These are phyloP conservation scores for Gisinianus flammeolus DNA, from an alignment of 2,888 invertebrate species.

Conservation along the genomic window DNA sequence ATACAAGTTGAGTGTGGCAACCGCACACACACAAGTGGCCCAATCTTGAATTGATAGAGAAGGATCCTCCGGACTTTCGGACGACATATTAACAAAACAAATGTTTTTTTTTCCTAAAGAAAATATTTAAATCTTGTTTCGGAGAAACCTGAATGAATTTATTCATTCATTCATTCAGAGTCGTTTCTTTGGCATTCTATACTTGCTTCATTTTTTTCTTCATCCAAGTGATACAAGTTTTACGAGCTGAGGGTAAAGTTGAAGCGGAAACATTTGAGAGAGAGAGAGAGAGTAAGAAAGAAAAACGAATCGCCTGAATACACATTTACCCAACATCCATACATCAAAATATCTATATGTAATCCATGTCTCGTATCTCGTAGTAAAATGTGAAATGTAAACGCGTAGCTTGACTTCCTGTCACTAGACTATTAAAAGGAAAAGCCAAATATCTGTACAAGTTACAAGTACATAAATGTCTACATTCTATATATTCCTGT, in stretches of 20 bases:
- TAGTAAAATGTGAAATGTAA: too few species aligned
- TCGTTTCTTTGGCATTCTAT: neutral
- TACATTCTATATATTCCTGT: too few species aligned
- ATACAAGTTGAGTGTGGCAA: too few species aligned
- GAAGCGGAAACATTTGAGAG: slow-evolving; percentile 3
- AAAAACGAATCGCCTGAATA: slow-evolving; percentile 3
- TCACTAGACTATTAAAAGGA: slow-evolving; percentile 4
- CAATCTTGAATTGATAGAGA: too few species aligned
- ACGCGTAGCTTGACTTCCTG: slow-evolving; percentile 27
- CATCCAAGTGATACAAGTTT: neutral
- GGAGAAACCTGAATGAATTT: neutral
- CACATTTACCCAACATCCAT: neutral
- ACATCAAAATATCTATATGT: slow-evolving; percentile 3
- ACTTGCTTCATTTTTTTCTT: slow-evolving; percentile 11
- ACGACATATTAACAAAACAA: too few species aligned
- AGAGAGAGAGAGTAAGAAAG: slow-evolving; percentile 1
- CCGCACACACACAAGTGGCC: too few species aligned
- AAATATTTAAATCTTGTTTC: neutral
- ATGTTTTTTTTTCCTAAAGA: neutral
- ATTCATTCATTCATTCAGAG: neutral
- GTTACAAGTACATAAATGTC: too few species aligned
- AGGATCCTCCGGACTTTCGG: too few species aligned
- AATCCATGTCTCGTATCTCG: neutral
- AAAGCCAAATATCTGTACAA: neutral
- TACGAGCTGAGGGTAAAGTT: slow-evolving; percentile 3